Evolutionary conservation across 2,888 invertebrate genomes (phyloP), one percentile per base, ranked within the genome.

Genomic region (Tuberolachnus salignus): DNA sequence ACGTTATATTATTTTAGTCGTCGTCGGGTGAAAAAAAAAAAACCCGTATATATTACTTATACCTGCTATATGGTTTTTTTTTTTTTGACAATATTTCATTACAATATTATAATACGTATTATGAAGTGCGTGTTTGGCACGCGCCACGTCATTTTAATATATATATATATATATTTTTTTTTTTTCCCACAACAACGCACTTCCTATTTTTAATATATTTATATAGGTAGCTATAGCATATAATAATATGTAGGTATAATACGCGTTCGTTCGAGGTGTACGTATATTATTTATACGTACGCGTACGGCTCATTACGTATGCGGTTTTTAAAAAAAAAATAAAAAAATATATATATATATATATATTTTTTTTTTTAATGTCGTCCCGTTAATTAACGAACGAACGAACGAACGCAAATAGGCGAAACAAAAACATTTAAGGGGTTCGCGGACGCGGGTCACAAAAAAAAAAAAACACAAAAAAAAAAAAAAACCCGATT

Each of bases 1-100:
- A 34, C 34, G 34, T 34, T 34, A 34, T 34, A 4, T 4, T 34
- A 34, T 34, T 34, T 34, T 34, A 34, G 34, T 34, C 34, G 34
- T 34, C 34, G 34, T 34, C 34, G 34, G 6, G 34, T 34, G 6
- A 42, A 61, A 34, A 34, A n/a, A 61, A 61, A 61, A 63, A 13
- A 63, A 53, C 34, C 34, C n/a, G n/a, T 34, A 34, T 34, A 34
- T 34, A 34, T 4, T 34, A n/a, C n/a, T n/a, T n/a, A 34, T 34
- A 34, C 34, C 34, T 34, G 34, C 34, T 34, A 6, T 34, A 34
- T 6, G 55, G n/a, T n/a, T n/a, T n/a, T n/a, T n/a, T n/a, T n/a
- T n/a, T n/a, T 61, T 66, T 75, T 49, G 66, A 46, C 75, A 57
- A 66, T 75, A 75, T 66, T 75, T 67, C 75, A 57, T 75, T 53